Base-by-base conservation (phyloP, 1,140 invertebrate species). In the Phymorhynchus buccinoides region DNA sequence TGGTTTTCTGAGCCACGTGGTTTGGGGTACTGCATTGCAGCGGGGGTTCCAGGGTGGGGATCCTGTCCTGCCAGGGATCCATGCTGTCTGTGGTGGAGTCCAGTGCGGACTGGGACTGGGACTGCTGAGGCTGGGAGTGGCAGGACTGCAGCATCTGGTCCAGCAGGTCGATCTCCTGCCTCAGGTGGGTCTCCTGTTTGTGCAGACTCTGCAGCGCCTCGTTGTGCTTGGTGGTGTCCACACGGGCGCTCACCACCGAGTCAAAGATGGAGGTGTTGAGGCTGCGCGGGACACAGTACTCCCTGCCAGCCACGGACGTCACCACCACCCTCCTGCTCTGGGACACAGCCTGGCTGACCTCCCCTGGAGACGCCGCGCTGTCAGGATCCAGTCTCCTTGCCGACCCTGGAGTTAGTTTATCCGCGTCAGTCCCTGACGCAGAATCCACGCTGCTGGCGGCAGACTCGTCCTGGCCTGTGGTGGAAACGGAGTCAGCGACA, bases 121-220 rank as follows among this genome's bases (percentile, higher is more conserved):
- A 52, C 39, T 35, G 14, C 75, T 48, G 2, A 27, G 42, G 30
- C 22, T 7, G 14, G 27, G 77, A 22, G 44, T 42, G 66, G 84
- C 87, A 87, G 79, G 89, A 89, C 85, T 89, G 88, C 32, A 92
- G 81, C 77, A 92, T 91, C 88, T 92, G 90, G 88, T 92, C 91
- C 52, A 92, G 85, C 32, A 92, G 86, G 32, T 89, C 87, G 52
- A 92, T 90, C 80, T 92, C 91, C 78, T 88, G 87, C 42, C 90
- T 90, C 18, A 92, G 68, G 75, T 88, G 87, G 37, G 87, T 85
- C 80, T 92, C 90, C 62, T 89, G 86, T 37, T 88, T 89, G 37
- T 91, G 86, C 9, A 92, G 86, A 14, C 75, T 86, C 78, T 89
- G 86, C 62, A 90, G 82, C 12, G 89, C 89, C 56, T 91, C 88